Evolutionary conservation across 2,113 vertebrate genomes (phyloP), one percentile per base, ranked within the genome.

Genomic region (Telmatochromis sp.): DNA sequence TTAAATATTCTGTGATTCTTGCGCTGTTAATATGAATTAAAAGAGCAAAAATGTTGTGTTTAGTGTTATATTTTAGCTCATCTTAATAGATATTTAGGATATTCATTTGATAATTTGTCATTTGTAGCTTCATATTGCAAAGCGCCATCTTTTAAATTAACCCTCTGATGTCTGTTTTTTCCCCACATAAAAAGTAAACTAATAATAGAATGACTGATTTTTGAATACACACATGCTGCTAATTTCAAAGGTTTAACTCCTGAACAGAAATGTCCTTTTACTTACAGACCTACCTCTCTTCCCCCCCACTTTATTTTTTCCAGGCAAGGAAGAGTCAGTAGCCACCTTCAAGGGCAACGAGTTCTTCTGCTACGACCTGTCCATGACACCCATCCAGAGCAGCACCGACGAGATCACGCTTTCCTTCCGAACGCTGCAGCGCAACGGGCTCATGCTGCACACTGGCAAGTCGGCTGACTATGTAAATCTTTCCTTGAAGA

Each of bases 301-400:
- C 1, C 37, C 35, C 63, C 33, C 63, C 33, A 68, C 19, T 37
- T 8, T 8, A 21, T 68, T 45, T 4, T 21, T 53, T 81, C n/a
- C 94, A 98, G 98, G 97, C 75, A 98, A 98, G 89, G 97, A 98
- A 71, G 98, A 99, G 92, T 98, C 97, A 1, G 98, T 98, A 89
- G 98, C 98, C 35, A 99, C 98, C 54, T 99, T 99, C 97, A 97
- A 98, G 81, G 98, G 98, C 85, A 97, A 97, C 19, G 98, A 99
- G 93, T 99, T 98, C 96, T 99, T 99, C 97, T 99, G 98, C 97
- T 99, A 99, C 55, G 98, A 99, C 96, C 97, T 98, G 92, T 99
- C 98, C 2, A 96, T 98, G 95, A 98, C 97, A 65, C 98, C 98
- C 7, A 99, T 99, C 97, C 98, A 99, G 97, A 99, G 98, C 97